Percentiles rank a stretch among this genome's conserved stretches.
These are phyloP conservation scores for Brachyistius frenatus DNA, from an alignment of 2,113 vertebrate genomes.

Conservation along the genomic window DNA sequence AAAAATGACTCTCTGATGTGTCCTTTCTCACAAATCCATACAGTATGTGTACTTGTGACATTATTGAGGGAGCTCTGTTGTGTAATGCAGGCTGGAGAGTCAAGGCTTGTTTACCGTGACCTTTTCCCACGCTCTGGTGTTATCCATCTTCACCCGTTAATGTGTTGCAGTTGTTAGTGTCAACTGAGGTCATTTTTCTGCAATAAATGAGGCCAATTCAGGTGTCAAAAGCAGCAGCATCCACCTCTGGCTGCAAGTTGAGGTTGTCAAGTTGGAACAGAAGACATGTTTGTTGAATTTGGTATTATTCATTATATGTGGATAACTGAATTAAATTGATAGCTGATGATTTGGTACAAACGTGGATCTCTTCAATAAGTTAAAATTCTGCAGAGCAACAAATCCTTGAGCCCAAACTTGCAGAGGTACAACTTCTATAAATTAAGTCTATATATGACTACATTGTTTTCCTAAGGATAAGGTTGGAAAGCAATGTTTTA, in stretches of 20 bases:
- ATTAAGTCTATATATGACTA: too few relatives aligned
- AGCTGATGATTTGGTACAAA: too few relatives aligned
- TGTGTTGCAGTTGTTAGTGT: slow-evolving; percentile 38
- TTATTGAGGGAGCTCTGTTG: not conserved
- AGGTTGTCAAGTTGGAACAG: not conserved
- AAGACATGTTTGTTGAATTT: not conserved
- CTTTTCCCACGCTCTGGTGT: slow-evolving; percentile 39
- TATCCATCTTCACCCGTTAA: slow-evolving; percentile 55
- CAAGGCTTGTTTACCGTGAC: slow-evolving; percentile 35
- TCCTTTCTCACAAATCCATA: slow-evolving; percentile 14
- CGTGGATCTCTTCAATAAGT: too few relatives aligned
- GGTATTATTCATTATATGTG: not conserved
- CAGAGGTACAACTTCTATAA: too few relatives aligned
- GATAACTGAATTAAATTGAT: not conserved
- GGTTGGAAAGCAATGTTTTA: too few relatives aligned
- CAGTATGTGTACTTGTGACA: not conserved
- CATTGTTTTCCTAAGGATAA: too few relatives aligned
- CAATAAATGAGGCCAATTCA: slow-evolving; percentile 38
- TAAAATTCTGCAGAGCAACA: too few relatives aligned
- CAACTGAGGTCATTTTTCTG: slow-evolving; percentile 31
- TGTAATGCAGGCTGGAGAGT: slow-evolving; percentile 21
- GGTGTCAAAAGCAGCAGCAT: not conserved
- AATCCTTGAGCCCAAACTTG: too few relatives aligned
- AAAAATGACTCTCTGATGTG: slow-evolving; percentile 2
- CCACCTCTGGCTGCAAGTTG: not conserved